A percentile compares a stretch with the other conserved stretches of the same genome.
These are phyloP conservation scores for Apostichopus californicus DNA, from an alignment of 35 echinoderm and acorn worm species.

Conservation along the genomic window DNA sequence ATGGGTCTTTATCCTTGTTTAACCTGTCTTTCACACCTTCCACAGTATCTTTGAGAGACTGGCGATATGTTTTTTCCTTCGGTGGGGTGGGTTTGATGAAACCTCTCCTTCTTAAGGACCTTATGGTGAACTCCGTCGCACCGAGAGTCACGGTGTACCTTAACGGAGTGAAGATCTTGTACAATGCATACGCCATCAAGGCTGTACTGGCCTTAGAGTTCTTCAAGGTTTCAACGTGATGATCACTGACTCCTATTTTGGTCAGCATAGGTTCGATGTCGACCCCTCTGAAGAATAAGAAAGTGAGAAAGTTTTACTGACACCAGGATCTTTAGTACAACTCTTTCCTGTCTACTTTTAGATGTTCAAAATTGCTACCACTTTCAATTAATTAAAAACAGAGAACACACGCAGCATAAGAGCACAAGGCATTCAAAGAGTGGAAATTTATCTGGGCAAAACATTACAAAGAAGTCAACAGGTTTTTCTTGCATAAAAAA, in stretches of 20 bases:
- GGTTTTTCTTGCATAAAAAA: no score
- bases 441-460: no score
- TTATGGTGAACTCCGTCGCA: constrained; percentile 81
- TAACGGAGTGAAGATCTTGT: constrained; percentile 93
- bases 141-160: constrained; percentile 92
- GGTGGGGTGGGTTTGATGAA: constrained; percentile 76
- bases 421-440: no score
- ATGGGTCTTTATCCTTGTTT: constrained; percentile 10
- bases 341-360: no score
- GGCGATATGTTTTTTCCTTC: constrained; percentile 86
- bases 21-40: constrained; percentile 75
- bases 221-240: constrained; percentile 72
- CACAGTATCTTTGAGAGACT: constrained; percentile 81
- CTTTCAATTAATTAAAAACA: no score
- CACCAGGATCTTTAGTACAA: no score
- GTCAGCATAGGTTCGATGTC: constrained; percentile 82
- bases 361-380: no score
- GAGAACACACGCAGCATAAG: no score
- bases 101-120: constrained; percentile 71
- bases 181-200: constrained; percentile 92
- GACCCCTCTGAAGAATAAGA: constrained; percentile 83
- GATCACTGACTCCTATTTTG: constrained; percentile 85
- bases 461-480: no score
- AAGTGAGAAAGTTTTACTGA: neutral
- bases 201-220: constrained; percentile 85